These are phyloP conservation scores for Procapra przewalskii DNA, from an alignment of 2,113 vertebrate genomes.

Conservation along the genomic window DNA sequence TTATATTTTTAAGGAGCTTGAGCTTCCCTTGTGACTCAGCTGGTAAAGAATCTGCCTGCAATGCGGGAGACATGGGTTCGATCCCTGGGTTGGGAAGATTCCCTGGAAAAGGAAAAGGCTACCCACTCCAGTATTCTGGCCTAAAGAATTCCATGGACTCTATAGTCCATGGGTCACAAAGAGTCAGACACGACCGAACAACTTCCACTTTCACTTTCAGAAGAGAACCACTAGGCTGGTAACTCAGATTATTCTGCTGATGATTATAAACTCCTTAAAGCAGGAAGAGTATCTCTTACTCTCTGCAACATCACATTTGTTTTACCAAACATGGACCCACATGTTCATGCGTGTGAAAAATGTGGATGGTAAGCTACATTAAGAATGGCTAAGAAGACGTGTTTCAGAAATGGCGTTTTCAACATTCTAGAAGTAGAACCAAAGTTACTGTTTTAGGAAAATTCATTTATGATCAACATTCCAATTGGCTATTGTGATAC, in stretches of 20 bases:
- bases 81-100: neutral
- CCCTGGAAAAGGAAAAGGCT: neutral
- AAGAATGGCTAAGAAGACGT: neutral
- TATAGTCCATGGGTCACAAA: neutral
- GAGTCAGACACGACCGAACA: neutral
- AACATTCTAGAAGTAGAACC: constrained; percentile 26
- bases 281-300: neutral
- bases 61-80: accelerated
- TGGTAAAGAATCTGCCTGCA: neutral
- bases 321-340: neutral
- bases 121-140: neutral
- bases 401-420: neutral
- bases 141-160: neutral
- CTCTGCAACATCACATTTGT: neutral
- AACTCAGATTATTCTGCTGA: neutral
- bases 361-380: neutral
- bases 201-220: neutral
- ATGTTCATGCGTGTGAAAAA: neutral
- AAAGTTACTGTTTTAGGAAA: constrained; percentile 14
- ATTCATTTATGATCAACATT: neutral
- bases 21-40: neutral
- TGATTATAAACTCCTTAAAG: neutral
- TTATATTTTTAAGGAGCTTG: neutral
- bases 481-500: neutral
- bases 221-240: neutral